Base-by-base conservation (phyloP, 2,888 invertebrate genomes). In the Mesorhabditis sp. region DNA sequence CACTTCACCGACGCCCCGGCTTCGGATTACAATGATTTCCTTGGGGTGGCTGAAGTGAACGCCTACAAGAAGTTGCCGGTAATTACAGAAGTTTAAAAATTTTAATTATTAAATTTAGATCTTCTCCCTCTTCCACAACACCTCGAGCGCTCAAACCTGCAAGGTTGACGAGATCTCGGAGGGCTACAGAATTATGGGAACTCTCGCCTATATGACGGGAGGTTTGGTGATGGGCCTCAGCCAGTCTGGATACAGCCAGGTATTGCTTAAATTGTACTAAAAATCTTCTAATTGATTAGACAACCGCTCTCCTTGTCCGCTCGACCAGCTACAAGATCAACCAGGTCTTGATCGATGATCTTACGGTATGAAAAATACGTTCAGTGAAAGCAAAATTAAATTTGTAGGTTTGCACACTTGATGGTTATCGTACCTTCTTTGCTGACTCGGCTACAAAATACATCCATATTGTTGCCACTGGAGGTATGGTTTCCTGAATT, bases 1-100 rank as follows among this genome's bases (percentile, higher is more conserved):
- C 69, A 78, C 7, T 79, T 82, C 74, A 82, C 82, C 44, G 81
- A 82, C 64, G 81, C 76, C 13, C 69, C 74, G 7, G 74, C 81
- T 13, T 66, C 68, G 45, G 80, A 81, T 67, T 62, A 67, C 44
- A 73, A 76, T n/a, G 72, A 76, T 58, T 80, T 75, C 74, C 73
- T 73, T 50, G 71, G 72, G 28, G 72, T 81, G 6, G 70, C 78
- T 45, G 73, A 79, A 43, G 58, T 73, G 63, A 81, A 79, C 68
- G 75, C 78, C 28, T 68, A 76, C 13, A 67, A 71, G 42, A 81
- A 80, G 68, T 72, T 74, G 64, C 81, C 80, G 62, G 74, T 70
- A 66, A 62, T 3, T 10, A 4, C 5, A 50, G 7, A 13, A 45
- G 42, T 10, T 4, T 45, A n/a, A 70, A 28, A 43, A 5, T 45